phyloP scores from a whole-genome alignment of 2,888 invertebrate genomes.

The Rhopalosiphum nymphaeae region DNA sequence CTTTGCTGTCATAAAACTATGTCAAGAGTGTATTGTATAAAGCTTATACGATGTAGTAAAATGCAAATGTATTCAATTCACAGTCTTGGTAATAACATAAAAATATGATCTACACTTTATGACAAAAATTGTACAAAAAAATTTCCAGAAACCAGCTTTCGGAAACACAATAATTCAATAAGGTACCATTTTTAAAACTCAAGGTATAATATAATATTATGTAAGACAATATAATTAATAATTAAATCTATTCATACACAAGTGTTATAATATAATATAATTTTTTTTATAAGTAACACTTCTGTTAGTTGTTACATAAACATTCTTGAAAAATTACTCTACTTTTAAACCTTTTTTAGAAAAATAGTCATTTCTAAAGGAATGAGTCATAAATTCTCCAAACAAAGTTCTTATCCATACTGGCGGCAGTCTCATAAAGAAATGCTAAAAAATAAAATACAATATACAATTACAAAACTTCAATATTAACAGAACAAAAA shows the following conservation, averaged over 20 bases:
- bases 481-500: not conserved
- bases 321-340: not conserved
- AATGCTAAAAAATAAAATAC: slow-evolving; percentile 71
- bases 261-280: not conserved
- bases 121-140: no score
- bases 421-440: slow-evolving; percentile 75
- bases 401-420: slow-evolving; percentile 77
- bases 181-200: no score
- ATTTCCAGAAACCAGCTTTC: no score
- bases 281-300: not conserved
- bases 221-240: not conserved
- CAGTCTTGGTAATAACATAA: no score
- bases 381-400: slow-evolving; percentile 75
- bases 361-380: slow-evolving; percentile 76
- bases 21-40: no score
- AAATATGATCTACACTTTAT: no score
- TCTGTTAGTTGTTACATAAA: not conserved
- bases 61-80: no score
- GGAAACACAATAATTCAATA: not conserved
- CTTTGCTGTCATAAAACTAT: no score
- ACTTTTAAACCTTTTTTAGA: slow-evolving; percentile 46
- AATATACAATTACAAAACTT: not conserved
- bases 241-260: not conserved
- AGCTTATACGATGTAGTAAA: no score
- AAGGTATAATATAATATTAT: not conserved